Evolutionary conservation across 2,888 invertebrate genomes (phyloP), one percentile per base, ranked within the genome.

Genomic region (Cataglyphis livida): DNA sequence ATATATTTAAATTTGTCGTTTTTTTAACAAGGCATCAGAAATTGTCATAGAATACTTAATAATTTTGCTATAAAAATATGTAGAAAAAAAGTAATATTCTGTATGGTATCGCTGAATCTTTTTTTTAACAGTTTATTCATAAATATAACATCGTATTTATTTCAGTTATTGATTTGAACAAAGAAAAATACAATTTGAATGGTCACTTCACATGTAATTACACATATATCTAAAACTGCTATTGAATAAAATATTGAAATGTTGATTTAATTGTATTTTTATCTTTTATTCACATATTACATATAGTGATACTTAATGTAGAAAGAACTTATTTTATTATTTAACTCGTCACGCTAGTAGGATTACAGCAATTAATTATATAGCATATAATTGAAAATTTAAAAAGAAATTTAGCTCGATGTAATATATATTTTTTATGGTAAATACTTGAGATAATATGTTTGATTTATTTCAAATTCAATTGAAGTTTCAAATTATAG

Each of bases 41-140:
- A 89, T 59, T 90, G 89, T 74, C 85, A 90, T 57, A 90, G 85
- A 65, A 87, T 90, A 84, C 35, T 92, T 12, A 81, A 73, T 18
- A 86, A 81, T 12, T 90, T 91, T 44, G 75, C 84, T 51, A 51
- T 10, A 87, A 83, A 59, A 84, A 89, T 15, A 18, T 90, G 6
- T 86, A 88, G 48, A 71, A 86, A 90, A 68, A 79, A 84, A 21
- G 12, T 41, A n/a, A 9, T 79, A 18, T 76, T 82, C 12, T 81
- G 82, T 87, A 88, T 18, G 81, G 82, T 78, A 7, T 73, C 9
- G n/a, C 1, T 51, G 15, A 32, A 57, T 21, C 21, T 21, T 5
- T 18, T 32, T 28, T 18, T 61, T 32, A 61, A 61, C 7, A 6
- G 7, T 32, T 32, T 61, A 32, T 61, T 61, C 3, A 18, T 18